Evolutionary conservation across 2,888 invertebrate genomes (phyloP).

Genomic region (Artemia sinica): DNA sequence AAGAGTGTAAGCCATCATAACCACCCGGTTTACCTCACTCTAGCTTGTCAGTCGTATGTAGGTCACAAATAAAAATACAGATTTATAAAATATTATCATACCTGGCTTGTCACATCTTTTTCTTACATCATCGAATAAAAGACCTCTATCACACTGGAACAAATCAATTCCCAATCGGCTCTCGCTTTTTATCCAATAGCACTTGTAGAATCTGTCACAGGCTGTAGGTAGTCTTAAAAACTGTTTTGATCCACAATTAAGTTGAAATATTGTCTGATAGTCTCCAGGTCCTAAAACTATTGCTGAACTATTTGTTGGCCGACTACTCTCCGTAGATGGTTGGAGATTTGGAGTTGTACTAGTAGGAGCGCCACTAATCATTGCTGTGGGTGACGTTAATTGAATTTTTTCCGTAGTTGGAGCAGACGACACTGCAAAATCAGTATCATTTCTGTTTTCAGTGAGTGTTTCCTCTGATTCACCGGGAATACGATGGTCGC

Average conservation of each 20-base stretch:
- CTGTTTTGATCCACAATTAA: background rate
- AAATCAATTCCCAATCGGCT: background rate
- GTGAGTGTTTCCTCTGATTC: too few relatives aligned
- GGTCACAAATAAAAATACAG: too few relatives aligned
- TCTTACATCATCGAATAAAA: background rate
- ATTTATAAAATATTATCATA: background rate
- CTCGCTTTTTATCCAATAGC: background rate
- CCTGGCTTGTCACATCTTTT: constrained; percentile 3
- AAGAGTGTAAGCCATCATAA: too few relatives aligned
- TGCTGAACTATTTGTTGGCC: constrained; percentile 4
- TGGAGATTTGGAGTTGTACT: too few relatives aligned
- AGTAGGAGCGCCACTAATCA: too few relatives aligned
- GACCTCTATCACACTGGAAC: constrained; percentile 9
- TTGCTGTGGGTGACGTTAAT: too few relatives aligned
- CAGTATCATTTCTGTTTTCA: too few relatives aligned
- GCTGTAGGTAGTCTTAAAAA: constrained; percentile 4
- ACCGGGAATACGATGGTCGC: too few relatives aligned
- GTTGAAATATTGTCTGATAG: background rate
- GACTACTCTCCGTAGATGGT: background rate
- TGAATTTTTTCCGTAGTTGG: too few relatives aligned
- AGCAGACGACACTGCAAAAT: too few relatives aligned
- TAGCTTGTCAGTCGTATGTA: too few relatives aligned
- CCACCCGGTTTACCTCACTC: too few relatives aligned
- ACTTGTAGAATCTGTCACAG: constrained; percentile 9
- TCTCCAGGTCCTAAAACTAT: background rate